Base-by-base conservation (phyloP, 2,797 vertebrate species). In the Rhadinocentrus ornatus region DNA sequence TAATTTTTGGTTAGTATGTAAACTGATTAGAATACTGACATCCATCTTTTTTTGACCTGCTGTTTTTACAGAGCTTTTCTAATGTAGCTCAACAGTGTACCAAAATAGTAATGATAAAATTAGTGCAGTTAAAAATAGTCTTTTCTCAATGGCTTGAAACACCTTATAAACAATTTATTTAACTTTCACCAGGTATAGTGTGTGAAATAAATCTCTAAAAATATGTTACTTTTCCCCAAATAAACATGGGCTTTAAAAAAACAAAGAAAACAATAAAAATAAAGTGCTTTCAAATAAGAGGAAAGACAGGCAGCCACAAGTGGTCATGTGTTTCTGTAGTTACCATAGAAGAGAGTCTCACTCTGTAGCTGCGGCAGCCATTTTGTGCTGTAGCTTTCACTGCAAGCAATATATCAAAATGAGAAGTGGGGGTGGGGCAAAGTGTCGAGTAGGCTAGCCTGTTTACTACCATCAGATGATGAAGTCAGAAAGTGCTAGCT, bases 301-400 rank as follows among this genome's bases (percentile, higher is more conserved):
- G 15, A 50, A 15, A 32, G 46, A 52, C 29, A 54, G 18, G 41
- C 13, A 24, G 34, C 4, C 13, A 53, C 16, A 27, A 0, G 29
- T 46, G 22, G 22, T 24, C 3, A 7, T 57, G 22, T 18, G 10
- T 22, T 56, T 10, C 12, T 27, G 4, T 63, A 27, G 16, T 48
- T 20, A 27, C 52, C 52, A 22, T 70, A 26, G 69, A 70, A n/a
- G 5, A n/a, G 5, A 50, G 26, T 41, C n/a, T 58, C 69, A 32
- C 31, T 50, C 32, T 75, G 75, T 73, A 80, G 71, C 70, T 68
- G 66, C 69, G 75, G 83, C 67, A 82, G 85, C 87, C 91, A 92
- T 93, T 91, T 94, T 93, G 79, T 79, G 81, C 72, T 87, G 55
- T 66, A 84, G 72, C 74, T 65, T 67, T 78, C 71, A 72, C 73